Evolutionary conservation across 2,113 vertebrate species (phyloP), one percentile per base, ranked within the genome.

Genomic region (Cyprinodon brontotheroides): DNA sequence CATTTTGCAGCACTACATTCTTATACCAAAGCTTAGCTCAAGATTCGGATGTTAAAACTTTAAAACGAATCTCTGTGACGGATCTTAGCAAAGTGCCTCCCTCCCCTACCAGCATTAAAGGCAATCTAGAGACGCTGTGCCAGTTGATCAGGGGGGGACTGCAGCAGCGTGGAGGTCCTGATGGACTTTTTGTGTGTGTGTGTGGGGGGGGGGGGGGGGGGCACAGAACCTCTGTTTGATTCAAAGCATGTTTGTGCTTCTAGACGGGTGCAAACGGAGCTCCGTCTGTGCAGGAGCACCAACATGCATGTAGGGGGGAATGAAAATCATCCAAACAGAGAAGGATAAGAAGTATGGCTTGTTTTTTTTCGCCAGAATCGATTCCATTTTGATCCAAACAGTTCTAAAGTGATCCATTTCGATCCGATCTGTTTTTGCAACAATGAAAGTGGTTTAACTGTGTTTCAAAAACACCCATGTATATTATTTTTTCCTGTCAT

Each of bases 101-200:
- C 72, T 57, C 67, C 77, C 74, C 36, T 77, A 14, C 5, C 37
- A 53, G 86, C 76, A 89, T 87, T 91, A 90, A 90, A 89, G 71
- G 84, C 85, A 72, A 89, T 92, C 83, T 88, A 74, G 89, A 86
- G 89, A 86, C 77, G 82, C 75, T 85, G 78, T 53, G 50, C 76
- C 65, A 29, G 90, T 81, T 91, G 88, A 91, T 91, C 84, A 75
- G 84, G 75, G 78, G 64, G 66, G 72, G 85, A 53, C 69, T 47
- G 29, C 74, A 43, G 61, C 78, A 81, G 71, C 64, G 73, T 65
- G 76, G 79, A 81, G 89, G 80, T 83, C 37, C 68, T 80, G 82
- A 91, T 85, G 75, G 82, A 83, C 74, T 77, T 86, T 74, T 80
- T 29, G 29, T 29, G 29, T 29, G 29, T 29, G 29, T 29, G 29